A percentile compares a stretch with the other conserved stretches of the same genome.
Evolutionary conservation across 2,888 invertebrate genomes (phyloP).

Genomic region (Pheosia tremula): DNA sequence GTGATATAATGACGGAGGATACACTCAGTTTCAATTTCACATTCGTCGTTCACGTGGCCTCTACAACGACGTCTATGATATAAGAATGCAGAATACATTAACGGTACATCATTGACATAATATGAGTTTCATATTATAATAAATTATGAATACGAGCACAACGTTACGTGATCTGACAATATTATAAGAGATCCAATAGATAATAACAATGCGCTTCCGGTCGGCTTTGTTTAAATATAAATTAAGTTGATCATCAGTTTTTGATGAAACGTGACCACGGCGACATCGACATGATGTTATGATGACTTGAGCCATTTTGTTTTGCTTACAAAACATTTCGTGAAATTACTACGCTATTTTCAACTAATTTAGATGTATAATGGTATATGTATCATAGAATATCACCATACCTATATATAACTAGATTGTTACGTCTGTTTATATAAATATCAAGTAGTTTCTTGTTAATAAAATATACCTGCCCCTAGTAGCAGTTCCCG

Average conservation of each 20-base stretch:
- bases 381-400: too few species aligned
- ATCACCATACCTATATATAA: too few species aligned
- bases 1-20: not conserved
- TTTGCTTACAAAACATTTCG: too few species aligned
- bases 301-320: too few species aligned
- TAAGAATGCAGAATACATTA: not conserved
- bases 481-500: slow-evolving; percentile 2
- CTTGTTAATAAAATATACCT: not conserved
- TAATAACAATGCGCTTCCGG: not conserved
- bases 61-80: not conserved
- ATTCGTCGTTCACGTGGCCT: not conserved
- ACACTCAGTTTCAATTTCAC: not conserved
- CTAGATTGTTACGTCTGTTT: not conserved
- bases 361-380: too few species aligned
- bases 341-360: too few species aligned
- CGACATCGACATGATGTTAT: not conserved
- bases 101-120: not conserved
- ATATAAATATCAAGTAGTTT: not conserved
- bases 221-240: not conserved
- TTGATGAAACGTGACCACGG: not conserved
- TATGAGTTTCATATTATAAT: not conserved
- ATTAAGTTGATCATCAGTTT: not conserved
- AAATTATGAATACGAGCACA: not conserved
- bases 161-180: slow-evolving; percentile 3
- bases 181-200: slow-evolving; percentile 1